Evolutionary conservation across 30 jellyfish, hydroid and myxozoan species (phyloP).

Genomic region (Rhopilema esculentum): DNA sequence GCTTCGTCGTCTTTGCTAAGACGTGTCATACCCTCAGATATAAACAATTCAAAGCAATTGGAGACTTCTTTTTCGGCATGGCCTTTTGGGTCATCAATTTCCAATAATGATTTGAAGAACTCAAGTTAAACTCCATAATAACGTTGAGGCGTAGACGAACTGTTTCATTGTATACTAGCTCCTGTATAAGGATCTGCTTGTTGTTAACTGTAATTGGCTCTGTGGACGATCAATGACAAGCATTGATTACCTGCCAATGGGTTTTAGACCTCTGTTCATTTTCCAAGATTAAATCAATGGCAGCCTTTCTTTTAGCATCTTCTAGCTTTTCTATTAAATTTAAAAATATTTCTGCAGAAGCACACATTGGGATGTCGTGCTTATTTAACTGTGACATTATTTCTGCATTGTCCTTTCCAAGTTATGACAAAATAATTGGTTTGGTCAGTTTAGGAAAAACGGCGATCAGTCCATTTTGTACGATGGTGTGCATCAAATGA

Average conservation of each 20-base stretch:
- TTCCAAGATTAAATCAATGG: slow-evolving; percentile 1
- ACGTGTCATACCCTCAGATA: background rate
- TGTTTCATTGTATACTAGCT: slow-evolving; percentile 11
- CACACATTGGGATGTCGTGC: slow-evolving; percentile 19
- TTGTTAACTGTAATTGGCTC: background rate
- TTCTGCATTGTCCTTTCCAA: slow-evolving; percentile 1
- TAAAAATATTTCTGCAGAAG: slow-evolving; percentile 19
- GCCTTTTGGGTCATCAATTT: background rate
- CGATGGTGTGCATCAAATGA: slow-evolving; percentile 15
- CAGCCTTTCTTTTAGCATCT: background rate
- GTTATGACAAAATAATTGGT: background rate
- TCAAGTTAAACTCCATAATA: background rate
- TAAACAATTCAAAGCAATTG: slow-evolving; percentile 1
- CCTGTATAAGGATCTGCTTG: slow-evolving; percentile 7
- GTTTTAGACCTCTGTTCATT: background rate
- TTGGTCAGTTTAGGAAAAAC: slow-evolving; percentile 24
- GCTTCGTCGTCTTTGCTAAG: background rate
- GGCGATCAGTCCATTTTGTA: slow-evolving; percentile 21
- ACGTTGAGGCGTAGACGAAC: background rate
- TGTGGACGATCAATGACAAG: slow-evolving; percentile 15
- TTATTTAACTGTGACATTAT: background rate
- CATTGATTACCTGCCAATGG: slow-evolving; percentile 25
- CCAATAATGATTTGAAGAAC: slow-evolving; percentile 3
- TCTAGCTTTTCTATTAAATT: slow-evolving; percentile 10
- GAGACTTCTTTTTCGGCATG: slow-evolving; percentile 26